Conservation (phyloP, 1,140 invertebrate species). For the Eufriesea mexicana region DNA sequence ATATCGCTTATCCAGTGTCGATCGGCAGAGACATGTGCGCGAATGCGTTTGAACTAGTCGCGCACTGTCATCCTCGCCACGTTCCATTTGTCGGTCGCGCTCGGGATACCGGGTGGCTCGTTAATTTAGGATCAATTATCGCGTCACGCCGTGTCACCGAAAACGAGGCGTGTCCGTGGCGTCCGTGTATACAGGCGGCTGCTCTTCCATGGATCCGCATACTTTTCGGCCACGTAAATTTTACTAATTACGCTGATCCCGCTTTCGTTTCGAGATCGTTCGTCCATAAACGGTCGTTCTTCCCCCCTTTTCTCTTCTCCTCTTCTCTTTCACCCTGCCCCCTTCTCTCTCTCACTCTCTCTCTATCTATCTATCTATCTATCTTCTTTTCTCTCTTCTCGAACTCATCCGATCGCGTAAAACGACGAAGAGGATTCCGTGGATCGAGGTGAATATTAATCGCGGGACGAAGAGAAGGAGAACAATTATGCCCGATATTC, state of each 20-base stretch:
- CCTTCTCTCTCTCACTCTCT: fast-evolving
- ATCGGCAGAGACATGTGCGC: constrained; percentile 41
- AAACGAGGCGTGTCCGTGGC: constrained; percentile 59
- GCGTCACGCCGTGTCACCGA: constrained; percentile 61
- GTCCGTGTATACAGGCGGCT: neutral
- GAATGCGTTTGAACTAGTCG: constrained; percentile 52
- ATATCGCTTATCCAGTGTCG: constrained; percentile 59
- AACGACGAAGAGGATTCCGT: neutral
- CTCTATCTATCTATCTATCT: no score
- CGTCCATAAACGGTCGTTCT: neutral
- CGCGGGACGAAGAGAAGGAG: neutral
- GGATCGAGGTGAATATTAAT: neutral
- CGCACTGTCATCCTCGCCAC: constrained; percentile 51
- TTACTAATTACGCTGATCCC: constrained; percentile 25
- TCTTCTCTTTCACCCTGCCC: no score
- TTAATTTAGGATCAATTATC: constrained; percentile 76
- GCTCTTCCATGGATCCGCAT: constrained; percentile 38
- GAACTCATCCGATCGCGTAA: neutral
- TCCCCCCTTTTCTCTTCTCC: neutral
- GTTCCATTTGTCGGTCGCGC: constrained; percentile 61
- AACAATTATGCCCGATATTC: neutral
- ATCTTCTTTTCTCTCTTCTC: no score
- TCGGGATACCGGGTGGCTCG: constrained; percentile 64
- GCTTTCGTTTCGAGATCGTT: constrained; percentile 20
- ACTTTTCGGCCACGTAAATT: constrained; percentile 30